Base-by-base conservation (phyloP, 2,113 vertebrate genomes). In the Cyanoramphus novaezelandiae region DNA sequence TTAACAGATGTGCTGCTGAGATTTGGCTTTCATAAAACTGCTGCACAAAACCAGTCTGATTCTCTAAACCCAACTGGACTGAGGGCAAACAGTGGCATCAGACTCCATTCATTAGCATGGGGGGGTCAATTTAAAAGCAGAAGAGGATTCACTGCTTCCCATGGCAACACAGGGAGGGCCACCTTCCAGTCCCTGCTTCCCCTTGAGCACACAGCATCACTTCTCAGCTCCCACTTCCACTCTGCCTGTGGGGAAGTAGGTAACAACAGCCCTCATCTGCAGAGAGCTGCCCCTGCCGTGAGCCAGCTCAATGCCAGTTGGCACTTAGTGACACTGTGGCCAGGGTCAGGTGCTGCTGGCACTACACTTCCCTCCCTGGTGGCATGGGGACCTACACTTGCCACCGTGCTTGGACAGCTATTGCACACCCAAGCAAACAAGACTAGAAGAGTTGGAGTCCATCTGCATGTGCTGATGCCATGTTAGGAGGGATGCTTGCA, bases 211-310 rank as follows among this genome's bases (percentile, higher is more conserved):
- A 13, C 1, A 35, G 24, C 2, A 15, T 31, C 41, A 35, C n/a
- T 43, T 59, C 28, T 52, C 43, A 68, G 72, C 49, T 78, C 47
- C 20, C 55, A 41, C 50, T 65, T 76, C 75, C 75, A 65, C 64
- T 37, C 57, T 11, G 24, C 2, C 50, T 2, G 0, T 20, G 52
- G 49, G 17, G 19, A 69, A 59, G 63, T 2, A 24, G 57, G 31
- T 25, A 47, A 27, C 2, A 31, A 27, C 11, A 64, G 77, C 55
- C 17, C 21, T 3, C 10, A 6, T 57, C 25, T 65, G 71, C 47
- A 37, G 60, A 18, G 8, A 29, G 9, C 25, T 25, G 63, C 6
- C n/a, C 31, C 10, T 1, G 0, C 20, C 1, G 0, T 0, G 1
- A 76, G 35, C 43, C 69, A 63, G 9, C 20, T 31, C 72, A 4